Evolutionary conservation across 1,140 invertebrate genomes (phyloP), one percentile per base, ranked within the genome.

Genomic region (Helicoverpa zea): DNA sequence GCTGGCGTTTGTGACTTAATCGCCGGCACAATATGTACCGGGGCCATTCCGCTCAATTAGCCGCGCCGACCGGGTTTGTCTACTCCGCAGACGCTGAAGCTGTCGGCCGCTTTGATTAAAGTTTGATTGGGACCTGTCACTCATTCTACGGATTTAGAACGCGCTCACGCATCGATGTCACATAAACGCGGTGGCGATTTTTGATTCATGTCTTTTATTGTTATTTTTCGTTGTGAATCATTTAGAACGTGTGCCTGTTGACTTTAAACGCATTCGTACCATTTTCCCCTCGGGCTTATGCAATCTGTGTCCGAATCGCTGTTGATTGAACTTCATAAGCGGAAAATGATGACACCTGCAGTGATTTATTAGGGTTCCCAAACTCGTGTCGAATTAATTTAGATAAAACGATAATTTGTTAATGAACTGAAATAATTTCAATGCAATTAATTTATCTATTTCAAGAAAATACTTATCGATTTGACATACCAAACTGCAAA

Each of bases 81-180:
- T 86, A 84, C 82, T 80, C 82, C 49, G 84, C 86, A 84, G 84
- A 86, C 66, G 80, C 79, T 63, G 78, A n/a, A 64, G 49, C 59
- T 68, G 87, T 84, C 89, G 87, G 86, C 82, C 83, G 91, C 88
- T 90, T 91, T 91, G 90, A 91, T 92, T 92, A 90, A 90, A 90
- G 84, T 91, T 88, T 89, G 87, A 87, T 87, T 87, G 82, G 83
- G 77, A 81, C 79, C 86, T 87, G 88, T 89, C 89, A 89, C 85
- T 89, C 87, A 82, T 74, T 64, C 77, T 72, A 81, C 75, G 76
- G 84, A 83, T 81, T 81, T 79, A 78, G 79, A 79, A 80, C 78
- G 81, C 76, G 79, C 43, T 54, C 84, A 79, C 87, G 83, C 83
- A 85, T 84, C 72, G 52, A 81, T 83, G 85, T 85, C 83, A 80